Percentiles rank a stretch among this genome's conserved stretches.
Evolutionary conservation across 2,797 vertebrate species (phyloP).

Genomic region (Psittacula derbiana): DNA sequence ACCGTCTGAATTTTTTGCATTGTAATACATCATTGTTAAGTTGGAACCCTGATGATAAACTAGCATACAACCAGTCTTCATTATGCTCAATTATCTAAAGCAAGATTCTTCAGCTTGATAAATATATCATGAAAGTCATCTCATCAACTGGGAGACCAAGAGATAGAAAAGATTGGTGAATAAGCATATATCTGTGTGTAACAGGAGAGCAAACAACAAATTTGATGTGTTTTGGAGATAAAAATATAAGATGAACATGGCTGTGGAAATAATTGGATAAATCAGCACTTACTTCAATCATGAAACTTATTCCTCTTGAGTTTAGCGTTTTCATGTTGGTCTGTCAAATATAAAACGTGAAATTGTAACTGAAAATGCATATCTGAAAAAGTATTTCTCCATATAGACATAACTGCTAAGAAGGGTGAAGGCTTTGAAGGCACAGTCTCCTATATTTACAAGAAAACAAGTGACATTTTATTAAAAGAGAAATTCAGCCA

Average conservation of each 20-base stretch:
- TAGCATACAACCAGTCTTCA: neutral
- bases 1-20: neutral
- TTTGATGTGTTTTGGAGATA: neutral
- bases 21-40: neutral
- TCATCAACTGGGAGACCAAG: neutral
- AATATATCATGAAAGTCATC: neutral
- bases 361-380: neutral
- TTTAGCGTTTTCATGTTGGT: neutral
- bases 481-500: neutral
- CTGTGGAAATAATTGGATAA: slow-evolving; percentile 15
- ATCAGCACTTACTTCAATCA: neutral
- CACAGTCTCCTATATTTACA: neutral
- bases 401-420: neutral
- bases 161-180: neutral
- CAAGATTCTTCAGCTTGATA: neutral
- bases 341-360: neutral
- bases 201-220: neutral
- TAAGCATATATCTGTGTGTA: neutral
- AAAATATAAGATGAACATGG: neutral
- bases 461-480: neutral
- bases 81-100: slow-evolving; percentile 38
- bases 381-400: neutral
- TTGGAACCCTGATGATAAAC: neutral
- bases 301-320: neutral
- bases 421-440: neutral